Evolutionary conservation across 2,888 invertebrate genomes (phyloP), one percentile per base, ranked within the genome.

Genomic region (Cistogaster globosa): DNA sequence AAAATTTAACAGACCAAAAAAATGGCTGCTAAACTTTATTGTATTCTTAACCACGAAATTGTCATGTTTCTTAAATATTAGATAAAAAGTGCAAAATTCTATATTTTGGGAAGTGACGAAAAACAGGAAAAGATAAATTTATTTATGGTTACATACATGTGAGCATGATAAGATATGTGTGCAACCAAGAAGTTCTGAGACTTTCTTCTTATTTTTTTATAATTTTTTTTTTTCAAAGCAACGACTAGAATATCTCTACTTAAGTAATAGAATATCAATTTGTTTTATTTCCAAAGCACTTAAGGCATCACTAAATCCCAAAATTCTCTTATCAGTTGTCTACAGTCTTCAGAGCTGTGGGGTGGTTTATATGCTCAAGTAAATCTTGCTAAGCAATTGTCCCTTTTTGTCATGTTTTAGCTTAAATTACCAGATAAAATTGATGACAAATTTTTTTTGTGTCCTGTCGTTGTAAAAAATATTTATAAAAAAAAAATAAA

Each of bases 1-100:
- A 78, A 82, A 82, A 85, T 53, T 84, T 77, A 62, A 63, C 67
- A 62, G 78, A 63, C 72, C 69, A 83, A 60, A 63, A 69, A 55
- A 32, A 67, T 51, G 57, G 48, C 38, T 72, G 36, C 38, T 65
- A 65, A 58, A 65, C 65, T 51, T 58, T 80, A 65, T 72, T 65
- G 32, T 79, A 53, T 62, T 32, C 51, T 38, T 65, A 51, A 18
- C 32, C 38, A 71, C 6, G 55, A 75, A 75, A 55, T 75, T 57
- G 45, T 65, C 63, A 58, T 83, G 77, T 55, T 77, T 71, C 65
- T 76, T 14, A 45, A 45, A 22, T 42, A 11, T 53, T 7, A 53
- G 51, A 53, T 9, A 53, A 68, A 20, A 20, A 53, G 12, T 20
- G 12, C 1, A 60, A 72, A 60, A 42, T 22, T 22, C n/a, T 2